phyloP scores from a whole-genome alignment of 92 coral and sea anemone genomes.

The Porites evermanni region DNA sequence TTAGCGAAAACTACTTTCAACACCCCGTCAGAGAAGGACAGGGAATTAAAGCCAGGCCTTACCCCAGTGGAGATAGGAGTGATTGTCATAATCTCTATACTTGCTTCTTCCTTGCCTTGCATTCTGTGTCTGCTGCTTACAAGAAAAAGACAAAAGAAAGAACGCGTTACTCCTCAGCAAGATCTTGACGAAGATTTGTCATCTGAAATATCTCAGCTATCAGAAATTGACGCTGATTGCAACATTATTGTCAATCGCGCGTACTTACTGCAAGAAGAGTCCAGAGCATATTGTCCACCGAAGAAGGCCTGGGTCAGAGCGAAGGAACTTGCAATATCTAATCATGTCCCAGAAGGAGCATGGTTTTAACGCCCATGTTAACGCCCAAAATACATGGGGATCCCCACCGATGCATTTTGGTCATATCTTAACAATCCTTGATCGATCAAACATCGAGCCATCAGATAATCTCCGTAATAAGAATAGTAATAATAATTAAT shows the following conservation, averaged over 20 bases:
- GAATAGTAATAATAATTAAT: too few relatives aligned
- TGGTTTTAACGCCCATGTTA: conserved; percentile 15
- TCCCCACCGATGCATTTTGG: too few relatives aligned
- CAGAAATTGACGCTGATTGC: conserved; percentile 21
- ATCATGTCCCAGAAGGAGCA: conserved; percentile 33
- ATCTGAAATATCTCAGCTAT: conserved; percentile 11
- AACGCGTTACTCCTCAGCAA: conserved; percentile 21
- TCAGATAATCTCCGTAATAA: too few relatives aligned
- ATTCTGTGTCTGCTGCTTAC: conserved; percentile 7
- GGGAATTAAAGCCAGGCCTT: conserved; percentile 7
- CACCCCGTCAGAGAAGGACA: conserved; percentile 1
- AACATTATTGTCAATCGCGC: conserved; percentile 10
- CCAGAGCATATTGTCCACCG: conserved; percentile 4
- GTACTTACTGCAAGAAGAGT: neutral
- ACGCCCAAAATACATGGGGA: too few relatives aligned
- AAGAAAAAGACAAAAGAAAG: conserved; percentile 9
- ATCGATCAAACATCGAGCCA: too few relatives aligned
- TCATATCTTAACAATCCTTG: too few relatives aligned
- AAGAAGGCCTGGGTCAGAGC: conserved; percentile 25
- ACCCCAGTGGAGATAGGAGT: conserved; percentile 39
- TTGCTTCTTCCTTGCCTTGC: conserved; percentile 13
- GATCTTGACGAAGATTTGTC: conserved; percentile 8
- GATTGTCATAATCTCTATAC: neutral
- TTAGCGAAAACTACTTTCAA: neutral
- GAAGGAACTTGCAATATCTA: conserved; percentile 6